Evolutionary conservation across 2,797 vertebrate species (phyloP).

Genomic region (Danio choprae): DNA sequence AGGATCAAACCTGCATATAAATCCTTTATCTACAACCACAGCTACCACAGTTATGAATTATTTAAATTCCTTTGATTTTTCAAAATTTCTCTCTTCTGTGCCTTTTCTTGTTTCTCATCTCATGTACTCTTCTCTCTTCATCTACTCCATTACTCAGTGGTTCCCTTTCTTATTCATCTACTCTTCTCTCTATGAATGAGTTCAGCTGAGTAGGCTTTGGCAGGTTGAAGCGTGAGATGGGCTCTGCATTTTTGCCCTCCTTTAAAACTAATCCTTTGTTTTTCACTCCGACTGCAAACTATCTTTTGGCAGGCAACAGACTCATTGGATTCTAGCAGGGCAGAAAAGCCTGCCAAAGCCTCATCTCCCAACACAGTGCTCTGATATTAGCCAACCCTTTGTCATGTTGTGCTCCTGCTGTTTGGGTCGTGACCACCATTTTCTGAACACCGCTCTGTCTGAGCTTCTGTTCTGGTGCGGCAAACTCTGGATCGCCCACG

Average conservation of each 20-base stretch:
- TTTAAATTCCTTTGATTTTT: not conserved
- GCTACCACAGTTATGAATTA: not conserved
- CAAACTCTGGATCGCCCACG: not conserved
- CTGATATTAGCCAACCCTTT: conserved; percentile 41
- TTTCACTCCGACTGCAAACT: conserved; percentile 44
- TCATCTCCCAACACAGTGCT: conserved; percentile 32
- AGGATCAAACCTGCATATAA: not conserved
- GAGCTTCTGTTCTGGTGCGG: conserved; percentile 18
- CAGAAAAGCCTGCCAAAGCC: conserved; percentile 45
- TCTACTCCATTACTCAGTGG: conserved; percentile 30
- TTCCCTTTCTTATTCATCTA: conserved; percentile 43
- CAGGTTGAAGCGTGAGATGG: conserved; percentile 32
- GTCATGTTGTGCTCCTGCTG: conserved; percentile 44
- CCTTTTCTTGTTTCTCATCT: not conserved
- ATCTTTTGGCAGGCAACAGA: conserved; percentile 52
- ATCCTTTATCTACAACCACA: not conserved
- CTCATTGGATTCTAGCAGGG: conserved; percentile 38
- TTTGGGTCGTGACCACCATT: conserved; percentile 48
- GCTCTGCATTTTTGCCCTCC: conserved; percentile 49
- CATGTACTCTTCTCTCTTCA: conserved; percentile 14
- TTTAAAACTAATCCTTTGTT: conserved; percentile 61
- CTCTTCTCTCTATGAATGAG: conserved; percentile 50
- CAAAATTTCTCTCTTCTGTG: not conserved
- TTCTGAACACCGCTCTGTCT: conserved; percentile 15
- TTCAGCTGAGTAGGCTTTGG: conserved; percentile 40